Evolutionary conservation across 2,113 vertebrate genomes (phyloP).

Genomic region (Oceanites oceanicus): DNA sequence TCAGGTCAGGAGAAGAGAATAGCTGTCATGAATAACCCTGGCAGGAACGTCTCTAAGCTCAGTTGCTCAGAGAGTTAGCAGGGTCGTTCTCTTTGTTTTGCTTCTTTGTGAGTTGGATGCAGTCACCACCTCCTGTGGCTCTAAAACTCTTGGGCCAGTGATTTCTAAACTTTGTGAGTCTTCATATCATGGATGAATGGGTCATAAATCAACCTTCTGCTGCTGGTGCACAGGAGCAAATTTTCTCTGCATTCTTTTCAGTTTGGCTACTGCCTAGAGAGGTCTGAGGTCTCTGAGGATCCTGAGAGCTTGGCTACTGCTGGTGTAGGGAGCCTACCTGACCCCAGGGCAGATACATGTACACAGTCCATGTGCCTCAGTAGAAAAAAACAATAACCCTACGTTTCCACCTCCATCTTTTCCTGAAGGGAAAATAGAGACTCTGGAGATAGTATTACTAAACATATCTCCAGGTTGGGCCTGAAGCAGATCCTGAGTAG

Average conservation of each 20-base stretch:
- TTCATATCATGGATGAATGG: neutral
- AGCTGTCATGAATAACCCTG: neutral
- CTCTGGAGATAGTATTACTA: neutral
- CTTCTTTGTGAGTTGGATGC: neutral
- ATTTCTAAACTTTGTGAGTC: neutral
- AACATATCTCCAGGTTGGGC: neutral
- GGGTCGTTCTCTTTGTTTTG: neutral
- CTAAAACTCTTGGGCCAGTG: neutral
- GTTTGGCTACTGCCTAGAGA: too few species aligned
- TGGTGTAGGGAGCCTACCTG: neutral
- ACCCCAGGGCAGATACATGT: neutral
- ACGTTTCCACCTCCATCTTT: neutral
- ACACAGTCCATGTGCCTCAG: neutral
- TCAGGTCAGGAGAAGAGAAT: neutral
- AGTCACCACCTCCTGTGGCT: neutral
- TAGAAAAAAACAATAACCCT: neutral
- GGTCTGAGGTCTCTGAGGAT: neutral
- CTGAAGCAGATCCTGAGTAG: neutral
- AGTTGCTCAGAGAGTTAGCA: neutral
- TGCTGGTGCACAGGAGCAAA: neutral
- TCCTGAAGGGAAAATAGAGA: neutral
- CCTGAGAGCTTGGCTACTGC: neutral
- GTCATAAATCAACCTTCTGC: neutral
- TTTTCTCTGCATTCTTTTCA: neutral
- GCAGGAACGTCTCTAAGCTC: neutral